Evolutionary conservation across 1,140 invertebrate species (phyloP).

Genomic region (Alviniconcha marisindica): DNA sequence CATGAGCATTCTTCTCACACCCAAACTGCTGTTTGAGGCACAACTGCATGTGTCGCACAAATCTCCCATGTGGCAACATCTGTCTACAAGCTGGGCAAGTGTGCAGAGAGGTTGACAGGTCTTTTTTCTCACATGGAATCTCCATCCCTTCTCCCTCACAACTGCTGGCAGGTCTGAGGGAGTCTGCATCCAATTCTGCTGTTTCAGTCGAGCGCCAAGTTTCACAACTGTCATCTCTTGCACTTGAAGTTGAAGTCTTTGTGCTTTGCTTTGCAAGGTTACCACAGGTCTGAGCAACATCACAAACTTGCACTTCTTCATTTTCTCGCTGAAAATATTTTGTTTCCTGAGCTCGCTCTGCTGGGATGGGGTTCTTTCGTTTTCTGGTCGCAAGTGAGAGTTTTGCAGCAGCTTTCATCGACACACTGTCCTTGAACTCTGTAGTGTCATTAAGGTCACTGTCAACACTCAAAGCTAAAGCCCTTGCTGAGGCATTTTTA

Average conservation of each 20-base stretch:
- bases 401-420: background rate
- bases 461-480: background rate
- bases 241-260: background rate
- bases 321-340: background rate
- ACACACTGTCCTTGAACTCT: background rate
- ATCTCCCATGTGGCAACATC: background rate
- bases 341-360: background rate
- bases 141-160: background rate
- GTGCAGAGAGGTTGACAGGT: slow-evolving; percentile 13
- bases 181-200: no score
- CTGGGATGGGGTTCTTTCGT: background rate
- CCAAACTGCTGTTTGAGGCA: background rate
- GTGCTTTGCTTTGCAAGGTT: background rate
- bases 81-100: slow-evolving; percentile 16
- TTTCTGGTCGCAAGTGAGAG: background rate
- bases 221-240: background rate
- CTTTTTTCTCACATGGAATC: no score
- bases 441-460: slow-evolving; percentile 14
- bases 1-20: background rate
- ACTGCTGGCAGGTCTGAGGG: background rate
- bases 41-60: background rate
- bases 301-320: background rate
- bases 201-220: no score
- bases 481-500: background rate
- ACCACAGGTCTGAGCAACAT: background rate